These are phyloP conservation scores for Lasioglossum albipes DNA, from an alignment of 1,140 invertebrate genomes.

Conservation along the genomic window DNA sequence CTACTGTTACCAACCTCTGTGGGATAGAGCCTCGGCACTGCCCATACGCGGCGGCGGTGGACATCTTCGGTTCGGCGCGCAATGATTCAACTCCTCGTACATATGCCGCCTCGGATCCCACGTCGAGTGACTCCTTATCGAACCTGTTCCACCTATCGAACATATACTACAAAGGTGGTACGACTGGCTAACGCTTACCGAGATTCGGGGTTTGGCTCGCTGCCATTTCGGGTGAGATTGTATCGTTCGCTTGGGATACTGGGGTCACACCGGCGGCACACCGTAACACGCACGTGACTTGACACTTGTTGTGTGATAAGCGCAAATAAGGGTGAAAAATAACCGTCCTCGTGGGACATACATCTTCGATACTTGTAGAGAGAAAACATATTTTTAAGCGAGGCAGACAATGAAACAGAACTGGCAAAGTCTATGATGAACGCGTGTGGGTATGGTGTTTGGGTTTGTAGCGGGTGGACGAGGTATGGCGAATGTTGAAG, in stretches of 20 bases:
- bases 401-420: slow-evolving; percentile 67
- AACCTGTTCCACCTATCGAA: slow-evolving; percentile 80
- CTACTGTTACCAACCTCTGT: slow-evolving; percentile 77
- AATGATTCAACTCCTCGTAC: slow-evolving; percentile 90
- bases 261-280: not conserved
- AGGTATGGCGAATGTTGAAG: not conserved
- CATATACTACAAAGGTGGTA: slow-evolving; percentile 79
- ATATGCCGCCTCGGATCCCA: slow-evolving; percentile 93
- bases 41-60: slow-evolving; percentile 81
- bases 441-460: slow-evolving; percentile 43
- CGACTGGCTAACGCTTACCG: slow-evolving; percentile 76
- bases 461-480: not conserved
- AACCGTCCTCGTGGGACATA: slow-evolving; percentile 43
- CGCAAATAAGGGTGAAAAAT: slow-evolving; percentile 66
- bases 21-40: slow-evolving; percentile 75
- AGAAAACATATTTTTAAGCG: slow-evolving; percentile 57
- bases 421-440: slow-evolving; percentile 46
- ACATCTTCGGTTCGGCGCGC: slow-evolving; percentile 80
- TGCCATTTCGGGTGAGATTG: slow-evolving; percentile 40
- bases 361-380: slow-evolving; percentile 39
- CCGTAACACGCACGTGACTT: not conserved
- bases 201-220: slow-evolving; percentile 55
- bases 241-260: slow-evolving; percentile 32
- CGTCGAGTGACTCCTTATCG: slow-evolving; percentile 86
- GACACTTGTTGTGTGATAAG: slow-evolving; percentile 62